These are phyloP conservation scores for Dendrolimus punctatus DNA, from an alignment of 1,140 invertebrate genomes.

Conservation along the genomic window DNA sequence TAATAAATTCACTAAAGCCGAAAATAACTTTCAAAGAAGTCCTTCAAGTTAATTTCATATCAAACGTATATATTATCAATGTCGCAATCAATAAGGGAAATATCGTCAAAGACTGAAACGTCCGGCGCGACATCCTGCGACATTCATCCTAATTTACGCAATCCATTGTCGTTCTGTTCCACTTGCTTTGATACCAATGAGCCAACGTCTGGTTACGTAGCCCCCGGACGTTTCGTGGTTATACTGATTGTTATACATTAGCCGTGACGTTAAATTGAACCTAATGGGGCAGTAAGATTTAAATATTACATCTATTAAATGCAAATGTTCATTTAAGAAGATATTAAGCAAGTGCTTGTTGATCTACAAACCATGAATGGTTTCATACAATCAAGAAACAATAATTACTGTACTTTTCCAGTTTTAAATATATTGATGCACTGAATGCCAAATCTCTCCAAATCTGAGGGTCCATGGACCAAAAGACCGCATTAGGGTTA, in stretches of 20 bases:
- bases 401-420: no score
- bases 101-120: neutral
- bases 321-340: no score
- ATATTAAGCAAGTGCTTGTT: no score
- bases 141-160: slow-evolving; percentile 29
- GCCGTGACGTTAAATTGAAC: no score
- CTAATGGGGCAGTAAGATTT: no score
- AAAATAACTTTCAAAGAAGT: neutral
- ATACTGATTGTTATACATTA: neutral
- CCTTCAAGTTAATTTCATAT: neutral
- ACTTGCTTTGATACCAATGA: slow-evolving; percentile 35
- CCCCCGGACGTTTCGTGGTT: slow-evolving; percentile 6
- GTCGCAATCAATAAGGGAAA: neutral
- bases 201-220: slow-evolving; percentile 6
- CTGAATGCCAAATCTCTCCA: no score
- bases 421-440: no score
- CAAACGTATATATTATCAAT: slow-evolving; percentile 1
- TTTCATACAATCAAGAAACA: no score
- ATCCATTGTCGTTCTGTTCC: slow-evolving; percentile 46
- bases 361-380: no score
- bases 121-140: slow-evolving; percentile 31
- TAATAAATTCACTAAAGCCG: slow-evolving; percentile 11
- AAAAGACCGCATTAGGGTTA: no score
- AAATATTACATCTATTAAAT: no score
- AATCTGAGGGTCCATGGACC: no score